Base-by-base conservation (phyloP, 2,888 invertebrate species). In the Coleophora deauratella region DNA sequence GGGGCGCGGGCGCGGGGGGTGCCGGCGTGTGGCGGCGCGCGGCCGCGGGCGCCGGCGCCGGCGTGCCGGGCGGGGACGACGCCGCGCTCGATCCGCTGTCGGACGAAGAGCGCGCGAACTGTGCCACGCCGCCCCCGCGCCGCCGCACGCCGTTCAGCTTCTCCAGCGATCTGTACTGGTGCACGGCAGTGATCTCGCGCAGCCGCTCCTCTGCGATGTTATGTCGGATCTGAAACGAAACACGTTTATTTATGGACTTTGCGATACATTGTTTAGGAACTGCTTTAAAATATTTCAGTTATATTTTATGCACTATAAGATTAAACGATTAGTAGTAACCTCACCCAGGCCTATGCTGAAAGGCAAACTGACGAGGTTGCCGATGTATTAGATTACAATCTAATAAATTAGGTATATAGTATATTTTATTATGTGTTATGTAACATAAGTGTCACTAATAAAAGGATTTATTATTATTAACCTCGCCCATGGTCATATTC, bases 151-250 rank as follows among this genome's bases (percentile, higher is more conserved):
- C 86, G 57, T 86, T 86, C 58, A 87, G 70, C 57, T 88, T 88
- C 54, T 89, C 87, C 50, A 90, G 75, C 47, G 87, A 88, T 43
- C 89, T 78, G 50, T 88, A 79, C 57, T 21, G 21, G 43, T 86
- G 86, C 37, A 88, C 79, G 32, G 82, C 86, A 49, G 79, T 87
- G 49, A 88, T 66, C 45, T 91, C 90, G 44, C 88, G 82, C 55
- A 90, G 70, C 66, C 90, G 87, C 51, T 90, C 90, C 47, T 91
- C 91, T 41, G 86, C 88, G 66, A 90, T 87, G 59, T 86, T 87
- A 60, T 88, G 88, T 55, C 88, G 87, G 56, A 90, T 85, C 90
- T 91, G 72, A 3, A 68, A 66, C 31, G 13, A 10, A 27, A 27
- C 3, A 41, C 21, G 6, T 30, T 38, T 21, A 6, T 30, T 38